Evolutionary conservation across 2,797 vertebrate genomes (phyloP).

Genomic region (Megaceryle alcyon): DNA sequence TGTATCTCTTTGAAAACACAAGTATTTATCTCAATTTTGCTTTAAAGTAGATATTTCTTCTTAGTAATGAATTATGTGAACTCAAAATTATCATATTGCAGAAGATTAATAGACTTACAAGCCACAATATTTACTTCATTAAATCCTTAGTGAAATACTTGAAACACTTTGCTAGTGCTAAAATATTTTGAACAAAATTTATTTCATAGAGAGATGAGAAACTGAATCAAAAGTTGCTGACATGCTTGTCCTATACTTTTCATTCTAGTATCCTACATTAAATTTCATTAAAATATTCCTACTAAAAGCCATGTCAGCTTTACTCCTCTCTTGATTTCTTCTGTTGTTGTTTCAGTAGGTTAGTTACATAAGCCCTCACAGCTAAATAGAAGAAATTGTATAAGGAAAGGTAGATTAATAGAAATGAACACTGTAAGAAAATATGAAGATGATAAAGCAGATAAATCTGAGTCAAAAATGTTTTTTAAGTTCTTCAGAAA

Average conservation of each 20-base stretch:
- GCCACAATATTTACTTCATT: neutral
- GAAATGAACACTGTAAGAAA: neutral
- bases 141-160: neutral
- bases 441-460: neutral
- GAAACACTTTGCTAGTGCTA: neutral
- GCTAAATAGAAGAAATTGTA: neutral
- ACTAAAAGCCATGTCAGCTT: neutral
- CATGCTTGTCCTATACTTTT: neutral
- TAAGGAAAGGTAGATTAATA: neutral
- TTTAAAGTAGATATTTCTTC: neutral
- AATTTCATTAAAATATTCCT: neutral
- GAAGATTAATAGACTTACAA: neutral
- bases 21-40: neutral
- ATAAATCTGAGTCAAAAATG: neutral
- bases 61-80: neutral
- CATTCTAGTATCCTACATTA: neutral
- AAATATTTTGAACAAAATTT: neutral
- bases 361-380: neutral
- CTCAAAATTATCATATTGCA: neutral
- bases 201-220: neutral
- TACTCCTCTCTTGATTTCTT: neutral
- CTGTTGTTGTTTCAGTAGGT: neutral
- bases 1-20: neutral
- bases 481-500: neutral
- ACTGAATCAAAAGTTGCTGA: neutral